Percentiles rank a stretch among this genome's conserved stretches.
Evolutionary conservation across 2,113 vertebrate species (phyloP).

Genomic region (Recurvirostra avosetta): DNA sequence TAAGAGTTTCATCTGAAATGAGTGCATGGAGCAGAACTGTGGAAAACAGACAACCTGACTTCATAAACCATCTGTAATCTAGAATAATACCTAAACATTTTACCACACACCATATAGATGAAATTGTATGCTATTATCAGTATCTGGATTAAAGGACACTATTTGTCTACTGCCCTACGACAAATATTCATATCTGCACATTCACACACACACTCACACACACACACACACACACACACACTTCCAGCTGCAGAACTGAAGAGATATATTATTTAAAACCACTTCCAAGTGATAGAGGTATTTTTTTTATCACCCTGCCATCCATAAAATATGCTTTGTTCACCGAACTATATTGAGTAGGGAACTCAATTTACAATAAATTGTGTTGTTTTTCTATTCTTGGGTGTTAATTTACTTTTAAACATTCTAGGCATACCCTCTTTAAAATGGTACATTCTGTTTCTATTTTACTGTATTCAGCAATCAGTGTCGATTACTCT

Average conservation of each 20-base stretch:
- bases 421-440: conserved; percentile 50
- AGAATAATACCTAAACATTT: not conserved
- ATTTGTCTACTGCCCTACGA: conserved; percentile 12
- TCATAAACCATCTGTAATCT: not conserved
- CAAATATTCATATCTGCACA: not conserved
- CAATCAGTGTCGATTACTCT: conserved; percentile 76
- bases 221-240: not conserved
- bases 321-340: conserved; percentile 30
- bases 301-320: conserved; percentile 25
- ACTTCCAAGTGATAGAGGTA: not conserved
- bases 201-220: not conserved
- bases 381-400: not conserved
- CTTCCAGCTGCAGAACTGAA: not conserved
- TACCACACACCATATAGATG: not conserved
- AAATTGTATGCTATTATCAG: conserved; percentile 32
- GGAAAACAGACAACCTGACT: not conserved
- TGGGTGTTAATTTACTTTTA: conserved; percentile 59
- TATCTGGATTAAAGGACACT: conserved; percentile 43
- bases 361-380: conserved; percentile 36
- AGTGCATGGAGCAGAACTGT: not conserved
- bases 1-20: not conserved
- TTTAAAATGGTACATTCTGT: conserved; percentile 71
- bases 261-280: conserved; percentile 55
- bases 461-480: conserved; percentile 70
- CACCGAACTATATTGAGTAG: conserved; percentile 21